These are phyloP conservation scores for Aricia artaxerxes DNA, from an alignment of 2,888 invertebrate genomes.

Conservation along the genomic window DNA sequence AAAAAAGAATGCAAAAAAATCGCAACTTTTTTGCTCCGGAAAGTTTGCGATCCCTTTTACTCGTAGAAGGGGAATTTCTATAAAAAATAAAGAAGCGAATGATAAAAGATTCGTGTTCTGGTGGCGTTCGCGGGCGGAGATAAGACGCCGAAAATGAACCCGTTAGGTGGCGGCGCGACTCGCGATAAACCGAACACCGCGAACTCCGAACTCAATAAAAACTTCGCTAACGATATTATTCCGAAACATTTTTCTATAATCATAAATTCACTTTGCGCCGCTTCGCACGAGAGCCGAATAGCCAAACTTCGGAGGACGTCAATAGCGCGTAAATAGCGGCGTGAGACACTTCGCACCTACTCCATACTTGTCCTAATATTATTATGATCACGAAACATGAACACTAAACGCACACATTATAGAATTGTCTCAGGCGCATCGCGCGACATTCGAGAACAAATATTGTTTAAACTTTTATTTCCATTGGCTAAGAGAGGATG, in stretches of 20 bases:
- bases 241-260: conserved; percentile 24
- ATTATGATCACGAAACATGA: neutral
- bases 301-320: neutral
- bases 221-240: conserved; percentile 28
- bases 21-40: neutral
- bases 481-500: no score
- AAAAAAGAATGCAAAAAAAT: neutral
- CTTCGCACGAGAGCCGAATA: conserved; percentile 2
- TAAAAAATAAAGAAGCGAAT: conserved; percentile 16
- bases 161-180: neutral
- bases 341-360: neutral
- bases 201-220: conserved; percentile 13
- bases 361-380: neutral
- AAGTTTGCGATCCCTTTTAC: conserved; percentile 15
- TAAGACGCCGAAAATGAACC: conserved; percentile 17
- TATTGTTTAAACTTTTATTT: no score
- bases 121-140: neutral
- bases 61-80: neutral
- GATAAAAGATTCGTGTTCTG: conserved; percentile 20
- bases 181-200: conserved; percentile 19
- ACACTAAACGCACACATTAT: neutral
- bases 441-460: no score
- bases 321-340: neutral
- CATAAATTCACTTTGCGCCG: conserved; percentile 24
- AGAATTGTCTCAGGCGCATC: neutral